These are phyloP conservation scores for Tamias sibiricus DNA, from an alignment of 2,113 vertebrate species.

Conservation along the genomic window DNA sequence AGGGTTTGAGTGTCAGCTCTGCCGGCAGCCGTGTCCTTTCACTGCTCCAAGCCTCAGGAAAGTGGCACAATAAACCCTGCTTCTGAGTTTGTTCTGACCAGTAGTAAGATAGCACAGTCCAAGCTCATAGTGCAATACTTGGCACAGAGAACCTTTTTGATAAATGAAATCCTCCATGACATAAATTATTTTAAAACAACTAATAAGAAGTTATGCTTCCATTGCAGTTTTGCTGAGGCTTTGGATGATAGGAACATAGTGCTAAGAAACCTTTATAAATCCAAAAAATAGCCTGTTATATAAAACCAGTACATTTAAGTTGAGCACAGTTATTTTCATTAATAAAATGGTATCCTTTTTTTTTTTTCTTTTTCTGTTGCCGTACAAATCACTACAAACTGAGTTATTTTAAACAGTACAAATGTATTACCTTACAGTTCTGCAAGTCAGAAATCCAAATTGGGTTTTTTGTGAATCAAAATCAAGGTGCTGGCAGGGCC, in stretches of 20 bases:
- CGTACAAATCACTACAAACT: not conserved
- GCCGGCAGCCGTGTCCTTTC: accelerated
- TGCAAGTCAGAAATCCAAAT: not conserved
- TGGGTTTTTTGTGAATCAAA: not conserved
- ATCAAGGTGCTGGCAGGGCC: not conserved
- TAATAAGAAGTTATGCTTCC: not conserved
- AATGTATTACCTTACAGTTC: not conserved
- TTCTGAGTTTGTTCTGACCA: not conserved
- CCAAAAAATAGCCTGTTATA: not conserved
- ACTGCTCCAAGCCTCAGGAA: not conserved
- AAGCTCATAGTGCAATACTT: not conserved
- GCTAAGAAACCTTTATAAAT: not conserved
- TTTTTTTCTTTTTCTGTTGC: not conserved
- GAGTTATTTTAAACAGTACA: not conserved
- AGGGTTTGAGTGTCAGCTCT: not conserved
- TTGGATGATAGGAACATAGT: not conserved
- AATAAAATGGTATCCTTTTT: not conserved
- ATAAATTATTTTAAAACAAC: not conserved
- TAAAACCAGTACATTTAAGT: not conserved
- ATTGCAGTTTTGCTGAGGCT: not conserved
- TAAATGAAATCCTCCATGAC: not conserved
- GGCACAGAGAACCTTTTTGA: not conserved
- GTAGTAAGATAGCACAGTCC: not conserved
- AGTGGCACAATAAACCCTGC: not conserved
- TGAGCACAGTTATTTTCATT: not conserved